Evolutionary conservation across 2,797 vertebrate genomes (phyloP), one percentile per base, ranked within the genome.

Genomic region (Crenichthys baileyi): DNA sequence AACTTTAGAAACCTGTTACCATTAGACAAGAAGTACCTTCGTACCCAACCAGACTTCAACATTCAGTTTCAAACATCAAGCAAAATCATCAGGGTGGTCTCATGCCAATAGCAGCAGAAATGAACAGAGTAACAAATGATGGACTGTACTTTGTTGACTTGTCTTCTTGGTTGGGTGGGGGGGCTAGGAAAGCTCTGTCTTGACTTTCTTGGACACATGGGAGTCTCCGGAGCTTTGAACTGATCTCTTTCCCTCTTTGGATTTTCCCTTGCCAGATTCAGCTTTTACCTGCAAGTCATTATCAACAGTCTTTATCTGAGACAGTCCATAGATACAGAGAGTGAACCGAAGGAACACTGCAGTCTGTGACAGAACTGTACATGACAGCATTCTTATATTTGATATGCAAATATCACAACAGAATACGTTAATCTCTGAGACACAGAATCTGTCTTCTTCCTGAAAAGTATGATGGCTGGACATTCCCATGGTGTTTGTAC

Each of bases 141-240:
- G 73, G 86, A 95, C 93, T 90, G 93, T 95, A 96, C 95, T 94
- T 95, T 90, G 83, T 78, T 72, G 50, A 76, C 87, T 91, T 84
- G 84, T 94, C 89, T 81, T 89, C 90, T 80, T 79, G 83, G 76
- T 73, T 73, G 67, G 84, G 70, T 7, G 76, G 70, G 71, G 72
- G 77, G 75, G 44, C 89, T 94, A 95, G 53, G 77, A 84, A 83
- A 83, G 87, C 73, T 72, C 79, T 86, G 56, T 88, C 94, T 95
- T 96, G 90, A 77, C 75, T 94, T 96, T 98, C 96, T 98, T 99
- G 91, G 94, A 79, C 86, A 81, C 83, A 6, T 89, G 83, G 80
- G 83, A 79, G 73, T 91, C 94, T 91, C 77, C 93, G 77, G 36
- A 87, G 77, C 78, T 89, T 77, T 88, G 86, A 83, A 80, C 83